A percentile compares a stretch with the other conserved stretches of the same genome.
Conservation (phyloP, 2,797 vertebrate species). For the Periophthalmus magnuspinnatus region DNA sequence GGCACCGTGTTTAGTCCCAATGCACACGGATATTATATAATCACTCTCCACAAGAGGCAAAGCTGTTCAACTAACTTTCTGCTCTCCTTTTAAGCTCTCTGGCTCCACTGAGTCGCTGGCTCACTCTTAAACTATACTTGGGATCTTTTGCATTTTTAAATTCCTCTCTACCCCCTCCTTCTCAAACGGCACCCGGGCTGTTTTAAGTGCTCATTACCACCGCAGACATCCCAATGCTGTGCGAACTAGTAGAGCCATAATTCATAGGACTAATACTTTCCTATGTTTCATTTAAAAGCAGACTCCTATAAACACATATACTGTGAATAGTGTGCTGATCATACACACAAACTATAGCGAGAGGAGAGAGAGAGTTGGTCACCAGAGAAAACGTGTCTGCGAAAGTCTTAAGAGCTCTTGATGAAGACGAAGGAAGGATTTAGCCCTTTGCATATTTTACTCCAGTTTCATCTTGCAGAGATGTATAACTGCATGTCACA, state of each 20-base stretch:
- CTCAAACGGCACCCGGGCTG: conserved; percentile 54
- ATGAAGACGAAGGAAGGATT: conserved; percentile 71
- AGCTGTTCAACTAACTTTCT: conserved; percentile 11
- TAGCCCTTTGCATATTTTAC: conserved; percentile 67
- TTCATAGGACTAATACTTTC: conserved; percentile 60
- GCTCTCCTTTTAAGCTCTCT: conserved; percentile 17
- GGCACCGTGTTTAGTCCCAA: conserved; percentile 8
- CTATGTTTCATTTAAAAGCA: conserved; percentile 59
- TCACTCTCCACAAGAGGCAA: conserved; percentile 8
- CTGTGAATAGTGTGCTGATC: conserved; percentile 14
- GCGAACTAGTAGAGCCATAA: conserved; percentile 47
- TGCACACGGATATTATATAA: conserved; percentile 11
- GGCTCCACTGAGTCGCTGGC: conserved; percentile 19
- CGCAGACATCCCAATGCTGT: conserved; percentile 39
- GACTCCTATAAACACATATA: conserved; percentile 52
- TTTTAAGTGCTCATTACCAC: conserved; percentile 60
- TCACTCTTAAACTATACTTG: conserved; percentile 30
- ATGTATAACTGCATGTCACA: conserved; percentile 45
- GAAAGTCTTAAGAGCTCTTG: conserved; percentile 68
- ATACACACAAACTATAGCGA: conserved; percentile 40
- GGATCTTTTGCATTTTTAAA: conserved; percentile 48
- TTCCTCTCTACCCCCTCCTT: conserved; percentile 26
- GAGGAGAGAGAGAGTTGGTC: conserved; percentile 58
- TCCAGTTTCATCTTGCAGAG: conserved; percentile 39
- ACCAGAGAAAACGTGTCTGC: conserved; percentile 59